These are phyloP conservation scores for Cordilura impudica DNA, from an alignment of 2,888 invertebrate genomes.

Conservation along the genomic window DNA sequence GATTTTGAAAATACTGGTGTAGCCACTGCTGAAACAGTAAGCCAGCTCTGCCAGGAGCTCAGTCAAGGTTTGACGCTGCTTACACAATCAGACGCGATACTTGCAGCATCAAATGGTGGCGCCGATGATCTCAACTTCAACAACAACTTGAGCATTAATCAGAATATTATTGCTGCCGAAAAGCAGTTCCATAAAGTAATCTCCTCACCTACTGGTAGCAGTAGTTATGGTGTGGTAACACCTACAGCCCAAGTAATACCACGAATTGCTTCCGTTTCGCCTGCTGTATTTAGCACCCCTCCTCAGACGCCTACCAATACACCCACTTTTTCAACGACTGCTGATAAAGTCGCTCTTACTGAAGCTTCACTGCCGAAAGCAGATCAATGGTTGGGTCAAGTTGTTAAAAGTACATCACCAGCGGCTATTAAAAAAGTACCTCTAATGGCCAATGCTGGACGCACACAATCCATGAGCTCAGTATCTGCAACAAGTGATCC, in stretches of 20 bases:
- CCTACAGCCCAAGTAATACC: slow-evolving; percentile 80
- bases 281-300: slow-evolving; percentile 80
- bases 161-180: slow-evolving; percentile 78
- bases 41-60: slow-evolving; percentile 87
- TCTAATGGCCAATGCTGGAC: slow-evolving; percentile 79
- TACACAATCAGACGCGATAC: slow-evolving; percentile 79
- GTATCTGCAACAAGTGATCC: slow-evolving; percentile 80
- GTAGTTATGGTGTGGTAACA: slow-evolving; percentile 65
- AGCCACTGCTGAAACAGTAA: slow-evolving; percentile 80
- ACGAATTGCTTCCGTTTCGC: slow-evolving; percentile 79
- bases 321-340: slow-evolving; percentile 80
- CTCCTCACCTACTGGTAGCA: slow-evolving; percentile 64
- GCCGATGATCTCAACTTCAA: slow-evolving; percentile 80
- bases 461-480: slow-evolving; percentile 81
- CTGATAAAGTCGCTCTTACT: slow-evolving; percentile 64
- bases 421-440: slow-evolving; percentile 80
- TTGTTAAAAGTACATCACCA: slow-evolving; percentile 81
- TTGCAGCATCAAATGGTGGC: slow-evolving; percentile 64
- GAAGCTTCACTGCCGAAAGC: slow-evolving; percentile 84
- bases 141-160: slow-evolving; percentile 80
- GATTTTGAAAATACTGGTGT: slow-evolving; percentile 59
- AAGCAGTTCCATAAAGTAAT: slow-evolving; percentile 68
- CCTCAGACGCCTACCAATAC: slow-evolving; percentile 77
- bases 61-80: slow-evolving; percentile 84
- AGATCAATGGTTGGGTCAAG: slow-evolving; percentile 89